These are phyloP conservation scores for Gobius niger DNA, from an alignment of 2,113 vertebrate species.

Conservation along the genomic window DNA sequence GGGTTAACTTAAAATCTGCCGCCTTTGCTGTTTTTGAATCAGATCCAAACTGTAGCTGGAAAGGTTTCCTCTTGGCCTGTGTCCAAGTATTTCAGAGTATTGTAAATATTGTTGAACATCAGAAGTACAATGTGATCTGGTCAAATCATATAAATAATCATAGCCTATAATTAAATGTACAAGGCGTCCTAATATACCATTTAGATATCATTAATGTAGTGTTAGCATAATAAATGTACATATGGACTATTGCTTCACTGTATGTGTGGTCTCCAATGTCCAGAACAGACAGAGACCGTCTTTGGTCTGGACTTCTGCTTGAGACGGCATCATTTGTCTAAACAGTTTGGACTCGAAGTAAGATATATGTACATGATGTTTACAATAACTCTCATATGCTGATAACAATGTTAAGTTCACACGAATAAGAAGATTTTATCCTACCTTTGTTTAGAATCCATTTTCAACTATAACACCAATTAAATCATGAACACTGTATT, in stretches of 20 bases:
- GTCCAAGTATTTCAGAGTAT: neutral
- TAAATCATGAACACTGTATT: neutral
- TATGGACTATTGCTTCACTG: neutral
- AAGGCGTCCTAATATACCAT: neutral
- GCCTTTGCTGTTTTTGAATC: neutral
- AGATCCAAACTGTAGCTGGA: neutral
- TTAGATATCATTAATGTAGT: neutral
- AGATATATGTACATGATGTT: neutral
- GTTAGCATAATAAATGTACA: neutral
- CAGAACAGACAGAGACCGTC: neutral
- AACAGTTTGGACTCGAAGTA: neutral
- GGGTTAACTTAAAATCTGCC: neutral
- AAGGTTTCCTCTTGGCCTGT: neutral
- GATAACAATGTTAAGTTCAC: neutral
- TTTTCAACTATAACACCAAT: neutral
- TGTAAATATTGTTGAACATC: neutral
- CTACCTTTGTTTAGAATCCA: neutral
- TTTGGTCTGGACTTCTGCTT: neutral
- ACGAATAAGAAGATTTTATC: too few relatives aligned
- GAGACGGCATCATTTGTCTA: slow-evolving; percentile 1
- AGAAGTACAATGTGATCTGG: neutral
- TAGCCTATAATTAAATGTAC: neutral
- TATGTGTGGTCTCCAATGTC: neutral
- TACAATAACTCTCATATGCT: neutral
- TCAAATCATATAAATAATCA: neutral